phyloP scores from a whole-genome alignment of 2,888 invertebrate genomes.

The Thymelicus acteon region DNA sequence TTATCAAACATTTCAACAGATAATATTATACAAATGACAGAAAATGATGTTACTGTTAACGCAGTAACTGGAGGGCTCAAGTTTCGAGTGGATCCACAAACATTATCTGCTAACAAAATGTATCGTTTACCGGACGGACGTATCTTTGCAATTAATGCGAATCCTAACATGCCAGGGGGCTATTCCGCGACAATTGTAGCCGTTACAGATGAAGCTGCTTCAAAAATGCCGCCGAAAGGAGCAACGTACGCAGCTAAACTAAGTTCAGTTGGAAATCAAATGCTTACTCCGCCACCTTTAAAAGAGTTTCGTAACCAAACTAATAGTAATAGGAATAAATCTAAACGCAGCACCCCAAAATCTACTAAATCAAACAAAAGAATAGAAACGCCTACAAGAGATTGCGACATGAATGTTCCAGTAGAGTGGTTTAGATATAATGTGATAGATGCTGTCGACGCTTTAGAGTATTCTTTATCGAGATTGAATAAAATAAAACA shows the following conservation, averaged over 20 bases:
- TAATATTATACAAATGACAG: slow-evolving; percentile 81
- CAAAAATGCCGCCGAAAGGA: slow-evolving; percentile 58
- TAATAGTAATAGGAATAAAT: slow-evolving; percentile 36
- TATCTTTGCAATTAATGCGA: slow-evolving; percentile 79
- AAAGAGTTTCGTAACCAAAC: slow-evolving; percentile 40
- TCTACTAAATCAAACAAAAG: slow-evolving; percentile 36
- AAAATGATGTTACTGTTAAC: slow-evolving; percentile 81
- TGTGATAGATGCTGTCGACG: slow-evolving; percentile 82
- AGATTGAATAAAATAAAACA: slow-evolving; percentile 81
- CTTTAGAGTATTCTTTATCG: slow-evolving; percentile 82
- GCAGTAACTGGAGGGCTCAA: slow-evolving; percentile 76
- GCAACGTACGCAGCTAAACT: slow-evolving; percentile 72
- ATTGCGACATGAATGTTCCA: slow-evolving; percentile 69
- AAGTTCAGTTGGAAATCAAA: slow-evolving; percentile 55
- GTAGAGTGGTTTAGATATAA: slow-evolving; percentile 86
- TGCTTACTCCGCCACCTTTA: slow-evolving; percentile 38
- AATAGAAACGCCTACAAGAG: slow-evolving; percentile 46
- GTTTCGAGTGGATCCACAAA: slow-evolving; percentile 80
- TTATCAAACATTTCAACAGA: slow-evolving; percentile 60
- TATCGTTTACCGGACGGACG: slow-evolving; percentile 80
- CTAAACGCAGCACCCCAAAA: slow-evolving; percentile 47
- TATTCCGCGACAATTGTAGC: slow-evolving; percentile 82
- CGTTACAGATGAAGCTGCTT: slow-evolving; percentile 60
- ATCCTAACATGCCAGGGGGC: slow-evolving; percentile 79
- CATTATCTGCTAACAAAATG: slow-evolving; percentile 80